Percentiles rank a stretch among this genome's conserved stretches.
Evolutionary conservation across 2,888 invertebrate species (phyloP).

Genomic region (Pollenia labialis): DNA sequence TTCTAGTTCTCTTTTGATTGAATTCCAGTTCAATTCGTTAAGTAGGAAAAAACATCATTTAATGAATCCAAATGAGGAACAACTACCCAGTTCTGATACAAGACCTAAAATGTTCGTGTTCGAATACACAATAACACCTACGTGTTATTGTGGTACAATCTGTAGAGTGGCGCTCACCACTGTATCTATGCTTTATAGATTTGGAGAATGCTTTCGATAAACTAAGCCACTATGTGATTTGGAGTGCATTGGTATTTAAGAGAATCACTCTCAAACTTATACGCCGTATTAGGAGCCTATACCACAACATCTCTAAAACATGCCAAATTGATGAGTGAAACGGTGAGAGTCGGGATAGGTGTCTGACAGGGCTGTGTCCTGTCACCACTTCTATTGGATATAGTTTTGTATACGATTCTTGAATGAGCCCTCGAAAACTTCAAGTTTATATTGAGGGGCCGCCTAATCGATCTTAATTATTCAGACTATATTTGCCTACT

Average conservation of each 20-base stretch:
- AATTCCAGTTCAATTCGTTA: no score
- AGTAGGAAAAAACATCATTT: no score
- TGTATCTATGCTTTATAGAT: slow-evolving; percentile 5
- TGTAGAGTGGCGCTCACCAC: slow-evolving; percentile 1
- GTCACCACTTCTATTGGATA: background rate
- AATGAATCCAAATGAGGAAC: no score
- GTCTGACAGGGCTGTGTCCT: background rate
- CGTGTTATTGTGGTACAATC: slow-evolving; percentile 3
- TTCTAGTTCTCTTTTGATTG: no score
- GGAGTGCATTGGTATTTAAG: background rate
- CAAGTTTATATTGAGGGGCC: background rate
- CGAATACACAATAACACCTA: no score
- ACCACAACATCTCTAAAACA: background rate
- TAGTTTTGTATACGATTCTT: background rate
- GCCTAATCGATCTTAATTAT: background rate
- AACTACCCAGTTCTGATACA: no score
- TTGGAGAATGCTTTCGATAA: slow-evolving; percentile 8
- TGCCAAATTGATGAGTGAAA: background rate
- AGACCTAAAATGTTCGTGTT: no score
- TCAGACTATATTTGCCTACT: background rate
- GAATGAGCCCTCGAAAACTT: background rate
- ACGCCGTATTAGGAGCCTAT: background rate
- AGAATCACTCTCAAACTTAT: background rate
- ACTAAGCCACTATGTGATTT: slow-evolving; percentile 1
- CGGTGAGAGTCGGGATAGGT: background rate